Base-by-base conservation (phyloP, 53 echinoderm and acorn worm genomes). In the Hippasteria phrygiana region DNA sequence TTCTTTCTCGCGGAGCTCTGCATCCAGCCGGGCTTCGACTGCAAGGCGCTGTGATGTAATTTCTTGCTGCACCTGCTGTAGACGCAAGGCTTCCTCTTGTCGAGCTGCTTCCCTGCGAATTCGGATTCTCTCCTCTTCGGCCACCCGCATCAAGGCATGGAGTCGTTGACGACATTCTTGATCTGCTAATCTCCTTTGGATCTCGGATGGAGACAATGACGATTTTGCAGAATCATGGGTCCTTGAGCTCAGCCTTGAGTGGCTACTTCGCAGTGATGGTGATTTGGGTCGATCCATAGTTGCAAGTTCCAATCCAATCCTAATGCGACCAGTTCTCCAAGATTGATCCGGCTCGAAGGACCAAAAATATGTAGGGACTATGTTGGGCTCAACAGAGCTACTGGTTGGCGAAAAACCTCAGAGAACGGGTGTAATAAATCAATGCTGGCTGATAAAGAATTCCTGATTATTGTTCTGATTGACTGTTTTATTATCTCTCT, bases 241-340 rank as follows among this genome's bases (percentile, higher is more conserved):
- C 33, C 50, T 33, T 12, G 51, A 28, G 7, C n/a, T 74, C 74
- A n/a, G 50, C 47, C 75, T n/a, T 28, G 75, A 75, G 29, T 31
- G 35, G 29, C 33, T 27, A 51, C 51, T 75, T 36, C 18, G 75
- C 13, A 75, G 50, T 3, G 75, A 75, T 46, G 75, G 17, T 26
- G 53, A n/a, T 51, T 75, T n/a, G n/a, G n/a, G n/a, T n/a, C n/a
- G n/a, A n/a, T 75, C 43, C 48, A 75, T 75, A 17, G 75, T 75
- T 29, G 38, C 24, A 72, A 39, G 72, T 72, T 41, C n/a, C n/a
- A n/a, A n/a, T n/a, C n/a, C n/a, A n/a, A n/a, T n/a, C n/a, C n/a
- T n/a, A n/a, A n/a, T n/a, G n/a, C n/a, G n/a, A n/a, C n/a, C n/a
- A n/a, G n/a, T n/a, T n/a, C 32, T 17, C 31, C 37, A 17, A 70